Base-by-base conservation (phyloP, 1,140 invertebrate species). In the Riptortus pedestris region DNA sequence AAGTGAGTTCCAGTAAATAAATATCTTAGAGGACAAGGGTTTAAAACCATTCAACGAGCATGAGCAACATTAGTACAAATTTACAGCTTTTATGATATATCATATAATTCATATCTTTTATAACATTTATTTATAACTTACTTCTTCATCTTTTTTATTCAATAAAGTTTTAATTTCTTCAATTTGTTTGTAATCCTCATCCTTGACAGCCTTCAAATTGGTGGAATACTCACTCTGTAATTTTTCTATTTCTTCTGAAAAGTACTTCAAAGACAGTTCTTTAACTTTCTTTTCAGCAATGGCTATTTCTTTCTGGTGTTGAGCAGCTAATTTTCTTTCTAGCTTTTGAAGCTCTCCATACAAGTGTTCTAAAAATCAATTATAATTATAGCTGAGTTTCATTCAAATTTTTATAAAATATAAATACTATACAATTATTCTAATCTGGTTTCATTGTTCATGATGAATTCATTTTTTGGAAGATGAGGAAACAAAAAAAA, bases 241-340 rank as follows among this genome's bases (percentile, higher is more conserved):
- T 64, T 64, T 64, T 28, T 28, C 55, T 4, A 64, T 64, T 64
- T 64, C 63, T 57, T 57, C 47, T 7, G 52, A 14, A 26, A 57
- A 64, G 58, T 38, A 64, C 28, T 57, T 33, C 28, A 33, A 16
- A 27, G 63, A 48, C 14, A 64, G 9, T 7, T 31, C 47, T 58
- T 58, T 64, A 4, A 64, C 52, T 59, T 43, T 33, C n/a, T 64
- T 22, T 64, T 57, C 52, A 33, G 29, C 47, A 14, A 26, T 16
- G n/a, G n/a, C 28, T 38, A 58, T 64, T 38, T 58, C 63, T 5
- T 43, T 16, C 16, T 27, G 38, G 33, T 55, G 16, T 26, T 59
- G 26, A 43, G 28, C 22, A 12, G 16, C 5, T 5, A 64, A 11
- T 22, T 58, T 57, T n/a, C 14, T 33, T 45, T 64, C 63, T 16